phyloP scores from a whole-genome alignment of 2,888 invertebrate genomes.

The Pyrrhia umbra region DNA sequence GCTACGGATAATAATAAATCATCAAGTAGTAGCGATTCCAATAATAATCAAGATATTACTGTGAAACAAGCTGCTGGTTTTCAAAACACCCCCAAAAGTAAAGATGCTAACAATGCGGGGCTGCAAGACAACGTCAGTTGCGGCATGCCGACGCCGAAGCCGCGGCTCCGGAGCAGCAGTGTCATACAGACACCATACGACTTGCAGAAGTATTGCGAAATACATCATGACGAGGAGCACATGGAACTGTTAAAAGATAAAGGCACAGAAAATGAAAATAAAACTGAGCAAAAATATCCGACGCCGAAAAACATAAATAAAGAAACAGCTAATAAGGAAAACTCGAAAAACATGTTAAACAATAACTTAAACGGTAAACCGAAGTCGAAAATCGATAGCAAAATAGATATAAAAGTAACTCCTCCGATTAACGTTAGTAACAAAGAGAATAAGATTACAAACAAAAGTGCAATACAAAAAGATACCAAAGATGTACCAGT shows the following conservation, averaged over 20 bases:
- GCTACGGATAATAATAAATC: slow-evolving; percentile 80
- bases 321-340: slow-evolving; percentile 72
- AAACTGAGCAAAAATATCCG: slow-evolving; percentile 75
- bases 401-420: slow-evolving; percentile 70
- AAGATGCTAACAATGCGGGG: slow-evolving; percentile 77
- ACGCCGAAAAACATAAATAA: slow-evolving; percentile 79
- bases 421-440: slow-evolving; percentile 74
- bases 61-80: slow-evolving; percentile 84
- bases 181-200: slow-evolving; percentile 89
- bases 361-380: slow-evolving; percentile 63
- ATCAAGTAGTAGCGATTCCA: slow-evolving; percentile 84
- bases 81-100: slow-evolving; percentile 76
- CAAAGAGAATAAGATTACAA: slow-evolving; percentile 76
- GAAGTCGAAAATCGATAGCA: slow-evolving; percentile 67
- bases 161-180: slow-evolving; percentile 85
- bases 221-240: slow-evolving; percentile 86
- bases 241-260: slow-evolving; percentile 84
- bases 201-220: slow-evolving; percentile 87
- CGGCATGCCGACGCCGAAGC: slow-evolving; percentile 80
- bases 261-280: slow-evolving; percentile 70
- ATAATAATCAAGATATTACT: slow-evolving; percentile 86
- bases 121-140: slow-evolving; percentile 65
- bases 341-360: slow-evolving; percentile 69
- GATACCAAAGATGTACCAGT: slow-evolving; percentile 86
- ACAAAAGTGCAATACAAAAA: slow-evolving; percentile 85